Evolutionary conservation across 2,888 invertebrate genomes (phyloP).

Genomic region (Shargacucullia verbasci): DNA sequence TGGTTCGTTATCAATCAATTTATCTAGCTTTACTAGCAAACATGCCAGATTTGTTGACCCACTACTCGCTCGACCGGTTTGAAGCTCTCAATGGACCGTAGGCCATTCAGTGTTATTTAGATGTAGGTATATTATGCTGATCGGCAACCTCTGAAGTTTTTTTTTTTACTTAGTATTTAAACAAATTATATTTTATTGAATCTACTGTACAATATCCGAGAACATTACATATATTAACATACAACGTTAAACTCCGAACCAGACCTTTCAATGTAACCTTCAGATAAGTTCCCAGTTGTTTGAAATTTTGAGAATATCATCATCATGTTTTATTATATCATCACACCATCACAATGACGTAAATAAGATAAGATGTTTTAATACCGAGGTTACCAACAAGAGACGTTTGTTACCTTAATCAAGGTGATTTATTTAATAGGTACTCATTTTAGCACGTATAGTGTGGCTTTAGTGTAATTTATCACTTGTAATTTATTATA

Average conservation of each 20-base stretch:
- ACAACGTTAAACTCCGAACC: constrained; percentile 19
- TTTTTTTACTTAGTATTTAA: constrained; percentile 36
- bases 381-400: constrained; percentile 40
- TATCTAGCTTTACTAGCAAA: constrained; percentile 78
- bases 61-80: constrained; percentile 76
- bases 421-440: constrained; percentile 46
- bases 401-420: constrained; percentile 53
- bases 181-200: constrained; percentile 39
- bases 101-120: constrained; percentile 68
- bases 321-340: constrained; percentile 50
- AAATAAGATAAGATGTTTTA: constrained; percentile 49
- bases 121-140: constrained; percentile 42
- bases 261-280: constrained; percentile 39
- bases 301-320: constrained; percentile 43
- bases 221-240: constrained; percentile 14
- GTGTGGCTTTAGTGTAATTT: constrained; percentile 30
- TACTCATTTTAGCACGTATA: constrained; percentile 26
- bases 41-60: constrained; percentile 78
- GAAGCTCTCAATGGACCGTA: constrained; percentile 71
- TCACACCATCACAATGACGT: constrained; percentile 47
- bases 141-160: constrained; percentile 44
- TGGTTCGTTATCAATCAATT: constrained; percentile 85
- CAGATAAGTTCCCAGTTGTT: constrained; percentile 43
- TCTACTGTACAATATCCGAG: constrained; percentile 14
- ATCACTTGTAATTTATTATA: constrained; percentile 42